Evolutionary conservation across 2,113 vertebrate genomes (phyloP).

Genomic region (Talpa occidentalis): DNA sequence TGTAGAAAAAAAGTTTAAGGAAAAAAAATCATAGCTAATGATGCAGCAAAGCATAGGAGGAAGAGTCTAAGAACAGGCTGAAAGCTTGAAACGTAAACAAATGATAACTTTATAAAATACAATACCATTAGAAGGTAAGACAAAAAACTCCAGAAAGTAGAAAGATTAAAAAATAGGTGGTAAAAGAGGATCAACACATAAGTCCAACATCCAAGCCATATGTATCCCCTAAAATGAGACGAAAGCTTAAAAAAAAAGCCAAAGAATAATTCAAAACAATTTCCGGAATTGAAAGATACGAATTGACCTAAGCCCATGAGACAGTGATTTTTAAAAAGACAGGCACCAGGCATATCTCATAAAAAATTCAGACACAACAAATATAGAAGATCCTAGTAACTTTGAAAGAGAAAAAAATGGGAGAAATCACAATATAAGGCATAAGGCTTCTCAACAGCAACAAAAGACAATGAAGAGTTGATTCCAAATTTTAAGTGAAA

Average conservation of each 20-base stretch:
- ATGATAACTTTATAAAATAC: not conserved
- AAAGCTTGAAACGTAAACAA: conserved; percentile 34
- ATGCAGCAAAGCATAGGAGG: not conserved
- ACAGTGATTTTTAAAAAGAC: conserved; percentile 46
- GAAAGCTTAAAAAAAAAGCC: not conserved
- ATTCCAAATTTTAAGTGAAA: conserved; percentile 19
- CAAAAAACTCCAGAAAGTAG: conserved; percentile 32
- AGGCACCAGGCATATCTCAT: not conserved
- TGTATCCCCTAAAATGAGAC: not conserved
- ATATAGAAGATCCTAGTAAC: conserved; percentile 38
- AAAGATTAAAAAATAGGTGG: not conserved
- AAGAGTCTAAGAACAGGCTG: not conserved
- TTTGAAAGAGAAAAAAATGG: not conserved
- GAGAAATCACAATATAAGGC: not conserved
- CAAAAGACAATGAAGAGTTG: not conserved
- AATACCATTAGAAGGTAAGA: not conserved
- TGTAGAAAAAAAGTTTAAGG: not conserved
- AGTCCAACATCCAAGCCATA: not conserved
- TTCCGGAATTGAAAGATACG: not conserved
- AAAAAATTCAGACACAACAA: not conserved
- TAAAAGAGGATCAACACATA: not conserved
- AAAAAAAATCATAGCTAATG: conserved; percentile 23
- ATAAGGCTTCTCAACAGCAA: conserved; percentile 21
- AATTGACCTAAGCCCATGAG: conserved; percentile 1
- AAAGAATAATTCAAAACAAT: conserved; percentile 7